Base-by-base conservation (phyloP, 2,113 vertebrate species). In the Psilopsiagon aurifrons region DNA sequence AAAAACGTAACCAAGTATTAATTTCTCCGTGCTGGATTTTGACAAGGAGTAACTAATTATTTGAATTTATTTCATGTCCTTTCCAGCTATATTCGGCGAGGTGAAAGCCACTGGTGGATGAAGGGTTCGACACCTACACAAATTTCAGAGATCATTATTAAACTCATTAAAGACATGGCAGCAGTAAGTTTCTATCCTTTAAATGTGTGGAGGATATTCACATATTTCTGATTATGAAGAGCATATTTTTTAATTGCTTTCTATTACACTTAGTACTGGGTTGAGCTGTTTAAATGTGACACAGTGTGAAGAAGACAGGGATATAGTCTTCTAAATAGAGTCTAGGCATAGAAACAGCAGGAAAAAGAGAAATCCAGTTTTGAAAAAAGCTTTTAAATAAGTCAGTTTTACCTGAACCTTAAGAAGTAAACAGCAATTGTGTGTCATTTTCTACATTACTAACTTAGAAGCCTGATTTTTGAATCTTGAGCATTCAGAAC, bases 41-140 rank as follows among this genome's bases (percentile, higher is more conserved):
- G 35, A 64, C n/a, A 74, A 69, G 35, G 22, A 37, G 18, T 81
- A 47, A 20, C 4, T 39, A 44, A 88, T 66, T 64, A 52, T 16
- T 80, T 27, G 39, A 71, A 31, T 71, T 70, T n/a, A 71, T 51
- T 85, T 68, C 19, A 46, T 91, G 22, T 94, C 77, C 52, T 68
- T 69, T 91, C 67, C 97, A 99, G 99, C 96, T 99, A 99, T 67
- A 99, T 99, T 94, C 98, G 99, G 44, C 98, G 99, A 97, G 99
- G 99, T 68, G 99, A 99, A 98, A 99, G 99, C 96, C 99, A 99
- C 91, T 99, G 99, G 99, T 99, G 99, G 99, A 99, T 99, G 99
- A 99, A 99, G 90, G 99, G 99, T 71, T 99, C 99, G 78, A 99
- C 99, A 49, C 99, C 99, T 80, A 99, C 99, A 9, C 99, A 99